These are phyloP conservation scores for Pachyuromys duprasi DNA, from an alignment of 2,797 vertebrate species.

Conservation along the genomic window DNA sequence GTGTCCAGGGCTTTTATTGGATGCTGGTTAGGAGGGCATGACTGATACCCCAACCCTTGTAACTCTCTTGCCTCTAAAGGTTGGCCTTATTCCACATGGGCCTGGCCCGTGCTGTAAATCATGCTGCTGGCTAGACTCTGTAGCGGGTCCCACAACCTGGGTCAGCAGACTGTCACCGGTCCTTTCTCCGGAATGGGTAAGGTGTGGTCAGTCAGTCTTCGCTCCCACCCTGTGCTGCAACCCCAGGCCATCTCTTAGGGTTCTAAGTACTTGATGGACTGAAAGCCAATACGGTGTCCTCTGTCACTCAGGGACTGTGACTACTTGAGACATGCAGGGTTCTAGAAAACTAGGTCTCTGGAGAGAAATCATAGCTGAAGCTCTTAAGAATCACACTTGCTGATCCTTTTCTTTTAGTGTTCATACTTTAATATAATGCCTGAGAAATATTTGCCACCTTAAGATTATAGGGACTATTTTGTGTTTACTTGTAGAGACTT, in stretches of 20 bases:
- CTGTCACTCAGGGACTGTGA: not conserved
- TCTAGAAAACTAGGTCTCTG: not conserved
- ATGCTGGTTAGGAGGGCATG: not conserved
- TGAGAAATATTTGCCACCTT: not conserved
- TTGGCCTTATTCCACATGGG: not conserved
- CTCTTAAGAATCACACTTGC: not conserved
- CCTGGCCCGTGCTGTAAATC: not conserved
- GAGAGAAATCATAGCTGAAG: not conserved
- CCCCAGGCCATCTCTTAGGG: not conserved
- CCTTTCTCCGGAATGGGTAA: not conserved
- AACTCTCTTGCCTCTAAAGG: not conserved
- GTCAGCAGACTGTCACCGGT: not conserved
- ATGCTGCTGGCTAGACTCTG: not conserved
- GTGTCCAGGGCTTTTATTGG: not conserved
- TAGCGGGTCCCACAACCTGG: not conserved
- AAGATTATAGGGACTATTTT: not conserved
- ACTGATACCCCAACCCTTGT: not conserved
- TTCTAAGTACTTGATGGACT: not conserved
- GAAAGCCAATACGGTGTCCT: not conserved
- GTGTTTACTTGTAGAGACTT: not conserved
- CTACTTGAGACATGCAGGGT: not conserved
- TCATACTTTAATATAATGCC: not conserved
- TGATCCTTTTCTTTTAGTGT: not conserved
- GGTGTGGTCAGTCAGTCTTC: not conserved
- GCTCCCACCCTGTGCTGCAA: no score